These are phyloP conservation scores for Dipodomys ordii DNA, from an alignment of 2,113 vertebrate species.

Conservation along the genomic window DNA sequence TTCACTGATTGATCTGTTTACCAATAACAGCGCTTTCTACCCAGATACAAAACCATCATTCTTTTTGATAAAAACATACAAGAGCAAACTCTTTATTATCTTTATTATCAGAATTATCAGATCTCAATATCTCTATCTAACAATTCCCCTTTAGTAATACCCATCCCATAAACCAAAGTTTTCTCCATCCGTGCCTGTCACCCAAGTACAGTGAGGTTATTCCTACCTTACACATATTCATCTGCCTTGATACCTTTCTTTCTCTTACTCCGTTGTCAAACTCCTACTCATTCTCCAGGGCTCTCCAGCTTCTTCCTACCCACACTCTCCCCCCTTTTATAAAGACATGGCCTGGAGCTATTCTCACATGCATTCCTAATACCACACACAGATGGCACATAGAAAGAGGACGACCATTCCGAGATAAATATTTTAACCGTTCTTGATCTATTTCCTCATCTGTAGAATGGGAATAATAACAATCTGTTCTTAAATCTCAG, in stretches of 20 bases:
- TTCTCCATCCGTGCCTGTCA: neutral
- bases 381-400: neutral
- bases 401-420: neutral
- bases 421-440: neutral
- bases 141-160: neutral
- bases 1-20: neutral
- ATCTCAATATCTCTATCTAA: neutral
- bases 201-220: neutral
- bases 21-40: neutral
- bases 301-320: neutral
- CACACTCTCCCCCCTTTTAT: neutral
- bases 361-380: neutral
- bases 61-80: neutral
- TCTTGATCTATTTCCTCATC: constrained; percentile 5
- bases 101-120: constrained; percentile 1
- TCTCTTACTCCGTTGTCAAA: neutral
- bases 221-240: neutral
- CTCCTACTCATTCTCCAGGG: neutral
- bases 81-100: neutral
- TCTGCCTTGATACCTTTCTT: neutral
- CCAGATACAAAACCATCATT: neutral
- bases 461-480: constrained; percentile 16
- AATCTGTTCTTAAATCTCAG: neutral
- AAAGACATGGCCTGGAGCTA: neutral
- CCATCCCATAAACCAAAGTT: neutral